Percentiles rank a stretch among this genome's conserved stretches.
These are phyloP conservation scores for Petroica traversi DNA, from an alignment of 2,113 vertebrate species.

Conservation along the genomic window DNA sequence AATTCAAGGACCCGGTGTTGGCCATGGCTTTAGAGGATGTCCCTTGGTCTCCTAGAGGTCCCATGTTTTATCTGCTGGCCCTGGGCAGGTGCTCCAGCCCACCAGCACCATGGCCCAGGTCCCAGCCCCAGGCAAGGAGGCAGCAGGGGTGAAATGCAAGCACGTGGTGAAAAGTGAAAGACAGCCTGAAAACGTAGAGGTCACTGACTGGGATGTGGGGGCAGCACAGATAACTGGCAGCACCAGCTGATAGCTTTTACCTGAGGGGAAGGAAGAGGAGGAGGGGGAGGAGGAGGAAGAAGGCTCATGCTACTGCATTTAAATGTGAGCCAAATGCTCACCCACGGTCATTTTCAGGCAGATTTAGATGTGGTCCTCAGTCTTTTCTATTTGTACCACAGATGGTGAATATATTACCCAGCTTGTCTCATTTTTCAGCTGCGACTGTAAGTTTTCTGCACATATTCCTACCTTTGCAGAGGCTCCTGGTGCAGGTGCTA, in stretches of 20 bases:
- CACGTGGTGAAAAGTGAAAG: not conserved
- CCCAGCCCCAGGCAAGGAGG: not conserved
- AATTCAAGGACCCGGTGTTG: not conserved
- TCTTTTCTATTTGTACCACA: not conserved
- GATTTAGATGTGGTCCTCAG: constrained; percentile 3
- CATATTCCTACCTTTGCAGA: not conserved
- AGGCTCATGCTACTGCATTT: not conserved
- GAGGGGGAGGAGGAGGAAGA: not conserved
- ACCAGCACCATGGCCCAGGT: fast-evolving
- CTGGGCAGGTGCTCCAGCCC: not conserved
- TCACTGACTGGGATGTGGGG: fast-evolving
- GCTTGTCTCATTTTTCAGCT: not conserved
- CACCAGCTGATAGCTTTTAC: not conserved
- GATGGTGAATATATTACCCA: not conserved
- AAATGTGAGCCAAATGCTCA: not conserved
- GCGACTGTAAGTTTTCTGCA: not conserved
- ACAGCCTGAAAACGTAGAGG: not conserved
- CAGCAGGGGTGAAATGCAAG: not conserved
- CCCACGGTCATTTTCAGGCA: not conserved
- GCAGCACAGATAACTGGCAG: not conserved
- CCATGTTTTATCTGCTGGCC: not conserved
- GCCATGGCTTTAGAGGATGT: not conserved
- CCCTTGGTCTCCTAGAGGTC: not conserved
- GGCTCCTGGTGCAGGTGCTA: not conserved
- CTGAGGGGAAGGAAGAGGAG: not conserved